Conservation (phyloP, 2,888 invertebrate species). For the Agrochola lota region DNA sequence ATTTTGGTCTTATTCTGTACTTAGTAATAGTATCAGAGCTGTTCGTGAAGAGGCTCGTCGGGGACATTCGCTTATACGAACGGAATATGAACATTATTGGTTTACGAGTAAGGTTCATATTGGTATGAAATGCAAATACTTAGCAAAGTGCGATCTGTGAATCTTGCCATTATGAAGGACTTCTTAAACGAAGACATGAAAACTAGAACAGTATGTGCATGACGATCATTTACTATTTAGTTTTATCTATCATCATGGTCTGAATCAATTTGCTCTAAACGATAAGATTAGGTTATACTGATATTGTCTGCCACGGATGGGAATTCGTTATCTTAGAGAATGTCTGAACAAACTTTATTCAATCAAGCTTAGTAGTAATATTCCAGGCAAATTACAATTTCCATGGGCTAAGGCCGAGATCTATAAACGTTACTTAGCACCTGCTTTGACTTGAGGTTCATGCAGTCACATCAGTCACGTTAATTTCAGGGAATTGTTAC, state of each 20-base stretch:
- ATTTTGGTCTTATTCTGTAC: too few species aligned
- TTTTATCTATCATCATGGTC: not conserved
- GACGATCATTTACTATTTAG: not conserved
- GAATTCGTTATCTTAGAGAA: conserved; percentile 19
- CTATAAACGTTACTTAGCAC: too few species aligned
- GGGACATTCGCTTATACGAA: not conserved
- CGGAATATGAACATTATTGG: not conserved
- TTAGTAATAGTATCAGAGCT: not conserved
- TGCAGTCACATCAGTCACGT: too few species aligned
- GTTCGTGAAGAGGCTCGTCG: not conserved
- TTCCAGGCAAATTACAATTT: not conserved
- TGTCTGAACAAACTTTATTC: conserved; percentile 1
- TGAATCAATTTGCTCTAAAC: conserved; percentile 14
- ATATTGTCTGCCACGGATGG: not conserved
- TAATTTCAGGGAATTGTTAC: too few species aligned
- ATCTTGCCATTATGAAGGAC: not conserved
- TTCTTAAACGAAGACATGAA: too few species aligned
- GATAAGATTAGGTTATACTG: conserved; percentile 19
- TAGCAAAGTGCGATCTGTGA: not conserved
- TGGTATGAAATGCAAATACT: not conserved
- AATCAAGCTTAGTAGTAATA: not conserved
- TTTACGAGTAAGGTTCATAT: not conserved
- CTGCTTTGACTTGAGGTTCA: too few species aligned
- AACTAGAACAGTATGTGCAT: not conserved
- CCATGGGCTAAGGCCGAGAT: too few species aligned